Base-by-base conservation (phyloP, 1,140 invertebrate genomes). In the Heterodera carotae region DNA sequence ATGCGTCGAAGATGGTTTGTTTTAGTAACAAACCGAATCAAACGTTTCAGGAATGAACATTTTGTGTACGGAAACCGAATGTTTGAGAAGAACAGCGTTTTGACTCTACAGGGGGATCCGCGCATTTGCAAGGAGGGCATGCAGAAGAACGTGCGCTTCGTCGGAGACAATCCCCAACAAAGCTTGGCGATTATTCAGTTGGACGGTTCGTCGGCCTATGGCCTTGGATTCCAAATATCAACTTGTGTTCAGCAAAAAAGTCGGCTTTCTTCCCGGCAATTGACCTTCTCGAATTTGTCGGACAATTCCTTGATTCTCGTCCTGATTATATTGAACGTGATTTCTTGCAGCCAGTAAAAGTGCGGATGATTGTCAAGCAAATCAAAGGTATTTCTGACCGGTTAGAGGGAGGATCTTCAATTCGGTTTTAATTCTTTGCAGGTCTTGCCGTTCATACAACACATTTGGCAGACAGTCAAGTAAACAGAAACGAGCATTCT, bases 181-280 rank as follows among this genome's bases (percentile, higher is more conserved):
- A 62, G 76, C 33, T 43, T 31, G 29, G 39, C 78, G 2, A 67
- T 79, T 29, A 22, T 79, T 15, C 78, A 79, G 10, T 10, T 79
- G 4, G 76, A 79, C 66, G 68, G 76, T 78, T 18, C 36, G 76
- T 77, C 34, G 72, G 25, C 39, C 64, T 78, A n/a, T n/a, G 18
- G 60, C 34, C 7, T 12, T 1, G 7, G 39, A 43, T 10, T 10
- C 39, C 7, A 43, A 43, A 43, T 7, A 43, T 43, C 39, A 43
- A 43, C 15, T 43, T 43, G 7, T n/a, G n/a, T n/a, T n/a, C n/a
- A n/a, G n/a, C n/a, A n/a, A n/a, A n/a, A n/a, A n/a, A n/a, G n/a
- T n/a, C 78, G 34, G 78, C 78, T 10, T 79, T 79, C 43, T 79
- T 79, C 36, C 78, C 78, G 79, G 43, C 25, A 12, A 33, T 59